Percentiles rank a stretch among this genome's conserved stretches.
Evolutionary conservation across 1,140 invertebrate genomes (phyloP).

Genomic region (Helicoverpa armigera): DNA sequence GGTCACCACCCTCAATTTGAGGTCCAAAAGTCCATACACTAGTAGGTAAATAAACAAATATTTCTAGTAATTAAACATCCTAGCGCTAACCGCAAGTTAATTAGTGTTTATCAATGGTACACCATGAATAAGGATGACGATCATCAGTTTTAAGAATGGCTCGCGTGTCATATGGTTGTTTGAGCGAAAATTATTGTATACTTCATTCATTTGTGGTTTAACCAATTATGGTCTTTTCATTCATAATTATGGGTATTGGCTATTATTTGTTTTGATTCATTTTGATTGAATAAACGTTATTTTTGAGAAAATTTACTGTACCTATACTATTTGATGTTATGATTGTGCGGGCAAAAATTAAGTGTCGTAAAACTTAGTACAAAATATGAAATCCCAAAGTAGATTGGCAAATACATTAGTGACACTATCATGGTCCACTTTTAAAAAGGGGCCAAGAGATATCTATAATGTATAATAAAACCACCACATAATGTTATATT

Average conservation of each 20-base stretch:
- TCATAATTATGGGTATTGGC: conserved; percentile 4
- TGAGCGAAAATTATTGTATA: conserved; percentile 23
- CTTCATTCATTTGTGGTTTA: conserved; percentile 33
- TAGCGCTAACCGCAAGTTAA: conserved; percentile 20
- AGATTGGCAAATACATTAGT: no score
- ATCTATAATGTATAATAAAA: no score
- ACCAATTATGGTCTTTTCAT: not conserved
- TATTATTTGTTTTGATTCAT: conserved; percentile 18
- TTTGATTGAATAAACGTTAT: no score
- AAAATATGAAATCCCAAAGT: no score
- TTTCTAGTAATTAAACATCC: conserved; percentile 5
- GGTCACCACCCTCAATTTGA: no score
- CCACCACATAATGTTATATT: no score
- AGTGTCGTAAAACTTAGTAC: no score
- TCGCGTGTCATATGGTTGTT: conserved; percentile 64
- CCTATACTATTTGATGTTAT: no score
- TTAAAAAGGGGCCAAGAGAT: no score
- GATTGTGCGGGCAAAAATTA: no score
- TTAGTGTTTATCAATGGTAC: conserved; percentile 7
- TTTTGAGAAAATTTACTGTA: no score
- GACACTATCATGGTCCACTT: no score
- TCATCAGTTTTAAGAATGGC: conserved; percentile 50
- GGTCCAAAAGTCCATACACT: not conserved
- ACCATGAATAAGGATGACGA: conserved; percentile 4
- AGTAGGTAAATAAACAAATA: not conserved